Evolutionary conservation across 2,888 invertebrate species (phyloP).

Genomic region (Erebia aethiops): DNA sequence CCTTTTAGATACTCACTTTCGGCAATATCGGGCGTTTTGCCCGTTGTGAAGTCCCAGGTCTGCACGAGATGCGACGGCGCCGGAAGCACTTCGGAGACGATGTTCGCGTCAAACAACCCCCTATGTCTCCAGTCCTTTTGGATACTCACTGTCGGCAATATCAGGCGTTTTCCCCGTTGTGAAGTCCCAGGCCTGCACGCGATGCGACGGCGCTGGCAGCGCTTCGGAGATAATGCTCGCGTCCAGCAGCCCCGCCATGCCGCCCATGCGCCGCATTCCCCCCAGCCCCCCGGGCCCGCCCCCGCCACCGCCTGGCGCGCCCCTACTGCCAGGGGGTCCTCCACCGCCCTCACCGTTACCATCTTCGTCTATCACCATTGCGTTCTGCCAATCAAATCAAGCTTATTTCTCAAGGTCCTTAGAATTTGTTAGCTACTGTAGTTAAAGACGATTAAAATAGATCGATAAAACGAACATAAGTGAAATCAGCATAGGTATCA

Average conservation of each 20-base stretch:
- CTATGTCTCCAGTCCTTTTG: neutral
- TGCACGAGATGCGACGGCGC: constrained; percentile 50
- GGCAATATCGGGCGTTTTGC: constrained; percentile 87
- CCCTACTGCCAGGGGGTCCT: constrained; percentile 36
- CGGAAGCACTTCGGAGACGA: too few relatives aligned
- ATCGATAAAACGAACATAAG: too few relatives aligned
- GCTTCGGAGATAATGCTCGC: constrained; percentile 77
- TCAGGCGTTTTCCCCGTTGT: constrained; percentile 87
- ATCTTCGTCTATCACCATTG: constrained; percentile 78
- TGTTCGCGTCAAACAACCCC: neutral
- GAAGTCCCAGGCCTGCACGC: constrained; percentile 94
- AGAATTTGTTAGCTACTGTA: too few relatives aligned
- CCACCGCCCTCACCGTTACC: constrained; percentile 43
- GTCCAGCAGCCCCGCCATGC: constrained; percentile 71
- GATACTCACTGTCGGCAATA: constrained; percentile 86
- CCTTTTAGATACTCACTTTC: constrained; percentile 81
- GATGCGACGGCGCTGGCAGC: constrained; percentile 86
- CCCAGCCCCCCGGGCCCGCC: constrained; percentile 46
- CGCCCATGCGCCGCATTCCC: constrained; percentile 58
- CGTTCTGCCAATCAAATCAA: constrained; percentile 57
- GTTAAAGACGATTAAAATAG: too few relatives aligned
- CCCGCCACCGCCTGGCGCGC: constrained; percentile 43
- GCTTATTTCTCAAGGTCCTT: neutral
- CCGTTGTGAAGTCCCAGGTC: constrained; percentile 76
- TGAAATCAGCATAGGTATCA: too few relatives aligned